Conservation (phyloP, 2,888 invertebrate species). For the Smittia aterrima region DNA sequence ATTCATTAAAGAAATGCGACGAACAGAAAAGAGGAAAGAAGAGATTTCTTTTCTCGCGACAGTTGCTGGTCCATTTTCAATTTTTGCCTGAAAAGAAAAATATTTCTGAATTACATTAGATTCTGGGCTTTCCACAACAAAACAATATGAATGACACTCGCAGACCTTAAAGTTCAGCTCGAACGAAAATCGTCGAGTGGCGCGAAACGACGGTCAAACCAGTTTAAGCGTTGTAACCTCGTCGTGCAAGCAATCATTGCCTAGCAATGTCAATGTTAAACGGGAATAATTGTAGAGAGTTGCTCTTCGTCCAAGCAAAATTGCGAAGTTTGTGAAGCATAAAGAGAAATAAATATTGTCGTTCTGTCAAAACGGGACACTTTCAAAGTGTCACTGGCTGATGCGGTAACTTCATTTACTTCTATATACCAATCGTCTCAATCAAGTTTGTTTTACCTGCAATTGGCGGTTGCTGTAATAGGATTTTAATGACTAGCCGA, state of each 20-base stretch:
- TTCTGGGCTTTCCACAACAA: too few species aligned
- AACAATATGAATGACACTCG: not conserved
- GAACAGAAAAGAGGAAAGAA: not conserved
- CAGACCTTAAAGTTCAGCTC: not conserved
- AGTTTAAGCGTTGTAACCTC: not conserved
- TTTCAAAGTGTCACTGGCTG: not conserved
- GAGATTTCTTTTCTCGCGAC: not conserved
- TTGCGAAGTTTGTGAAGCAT: not conserved
- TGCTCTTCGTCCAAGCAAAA: not conserved
- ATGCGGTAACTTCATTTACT: not conserved
- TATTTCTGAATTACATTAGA: not conserved
- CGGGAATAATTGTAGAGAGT: not conserved
- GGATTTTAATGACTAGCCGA: not conserved
- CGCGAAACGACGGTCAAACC: not conserved
- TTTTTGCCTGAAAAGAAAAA: not conserved
- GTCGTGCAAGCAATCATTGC: not conserved
- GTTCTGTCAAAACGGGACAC: not conserved
- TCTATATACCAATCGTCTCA: not conserved
- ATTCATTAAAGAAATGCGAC: slow-evolving; percentile 10
- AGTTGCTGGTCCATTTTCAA: too few species aligned
- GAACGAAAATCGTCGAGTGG: not conserved
- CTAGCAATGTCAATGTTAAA: not conserved
- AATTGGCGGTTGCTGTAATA: not conserved
- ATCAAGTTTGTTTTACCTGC: not conserved
- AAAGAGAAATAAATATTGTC: not conserved